phyloP scores from a whole-genome alignment of 92 coral and sea anemone species.

The Heteractis magnifica region DNA sequence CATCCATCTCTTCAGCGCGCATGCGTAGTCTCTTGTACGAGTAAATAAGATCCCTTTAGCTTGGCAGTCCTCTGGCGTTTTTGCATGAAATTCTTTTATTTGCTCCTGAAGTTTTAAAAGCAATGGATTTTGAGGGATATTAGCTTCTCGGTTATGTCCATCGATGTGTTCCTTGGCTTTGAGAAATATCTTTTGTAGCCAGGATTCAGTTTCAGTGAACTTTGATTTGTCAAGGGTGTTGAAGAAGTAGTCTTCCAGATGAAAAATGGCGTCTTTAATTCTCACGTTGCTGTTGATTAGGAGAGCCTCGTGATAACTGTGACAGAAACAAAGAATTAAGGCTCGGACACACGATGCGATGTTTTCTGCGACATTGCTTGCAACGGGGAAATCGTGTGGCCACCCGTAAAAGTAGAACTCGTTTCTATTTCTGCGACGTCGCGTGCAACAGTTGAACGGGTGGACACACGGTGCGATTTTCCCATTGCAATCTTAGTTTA shows the following conservation, averaged over 20 bases:
- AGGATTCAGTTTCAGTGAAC: conserved; percentile 20
- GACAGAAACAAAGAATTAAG: background rate
- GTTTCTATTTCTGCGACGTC: no score
- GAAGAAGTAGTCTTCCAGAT: conserved; percentile 37
- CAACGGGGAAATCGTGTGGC: background rate
- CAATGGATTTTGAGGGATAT: conserved; percentile 47
- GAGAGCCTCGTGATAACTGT: conserved; percentile 56
- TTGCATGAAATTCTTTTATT: conserved; percentile 28
- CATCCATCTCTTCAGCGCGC: conserved; percentile 59
- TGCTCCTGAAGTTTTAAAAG: conserved; percentile 39
- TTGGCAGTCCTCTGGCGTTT: background rate
- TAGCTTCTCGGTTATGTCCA: background rate
- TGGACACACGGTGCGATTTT: no score
- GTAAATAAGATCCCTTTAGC: conserved; percentile 72
- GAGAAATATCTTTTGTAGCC: conserved; percentile 11
- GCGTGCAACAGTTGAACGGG: no score
- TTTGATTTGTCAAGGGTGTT: conserved; percentile 17
- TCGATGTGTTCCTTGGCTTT: conserved; percentile 35
- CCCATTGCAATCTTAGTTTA: no score
- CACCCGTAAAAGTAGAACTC: no score
- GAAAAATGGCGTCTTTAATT: conserved; percentile 51
- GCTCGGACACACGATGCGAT: background rate
- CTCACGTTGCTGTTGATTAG: conserved; percentile 57
- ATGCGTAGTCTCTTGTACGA: conserved; percentile 56
- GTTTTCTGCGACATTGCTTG: background rate